Evolutionary conservation across 2,113 vertebrate species (phyloP), one percentile per base, ranked within the genome.

Genomic region (Nestor notabilis): DNA sequence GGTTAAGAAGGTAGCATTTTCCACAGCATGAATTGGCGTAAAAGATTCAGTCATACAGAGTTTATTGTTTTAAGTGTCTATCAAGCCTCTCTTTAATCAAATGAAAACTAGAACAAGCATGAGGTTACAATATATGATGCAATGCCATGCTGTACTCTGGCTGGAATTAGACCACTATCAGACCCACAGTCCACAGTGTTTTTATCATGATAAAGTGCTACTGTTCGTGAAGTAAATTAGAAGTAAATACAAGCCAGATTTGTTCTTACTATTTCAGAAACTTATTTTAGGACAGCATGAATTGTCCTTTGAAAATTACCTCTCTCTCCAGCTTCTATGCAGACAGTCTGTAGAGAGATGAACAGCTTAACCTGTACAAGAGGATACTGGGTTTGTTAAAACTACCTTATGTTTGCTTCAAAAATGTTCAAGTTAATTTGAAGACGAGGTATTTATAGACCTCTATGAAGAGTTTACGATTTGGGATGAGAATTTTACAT

Each of bases 111-210:
- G 35, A 72, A 15, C 7, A 72, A 4, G 4, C 3, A 0, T 68
- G 74, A 89, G 12, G 7, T 5, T n/a, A 28, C 15, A 46, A 35
- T 4, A 20, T 17, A 16, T 4, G 21, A 52, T 64, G 7, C 11
- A 58, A 63, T 17, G 20, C 27, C 19, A 21, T 24, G 39, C 23
- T 56, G 7, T 21, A 49, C 9, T 41, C 33, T 37, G 7, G 1
- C 28, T 64, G 52, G 29, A 80, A 46, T 60, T 21, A 60, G 35
- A 58, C 11, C 35, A n/a, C 4, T 43, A 37, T 17, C 15, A 33
- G 44, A 72, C 15, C 43, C 2, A 1, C 35, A 88, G 7, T 7
- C 10, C 23, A 28, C 0, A 1, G 15, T 20, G 11, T 4, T 8
- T 60, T 82, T 55, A 53, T 12, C 13, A 12, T 72, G 58, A 37